A percentile compares a stretch with the other conserved stretches of the same genome.
Conservation (phyloP, 2,797 vertebrate species). For the Eptatretus atami region DNA sequence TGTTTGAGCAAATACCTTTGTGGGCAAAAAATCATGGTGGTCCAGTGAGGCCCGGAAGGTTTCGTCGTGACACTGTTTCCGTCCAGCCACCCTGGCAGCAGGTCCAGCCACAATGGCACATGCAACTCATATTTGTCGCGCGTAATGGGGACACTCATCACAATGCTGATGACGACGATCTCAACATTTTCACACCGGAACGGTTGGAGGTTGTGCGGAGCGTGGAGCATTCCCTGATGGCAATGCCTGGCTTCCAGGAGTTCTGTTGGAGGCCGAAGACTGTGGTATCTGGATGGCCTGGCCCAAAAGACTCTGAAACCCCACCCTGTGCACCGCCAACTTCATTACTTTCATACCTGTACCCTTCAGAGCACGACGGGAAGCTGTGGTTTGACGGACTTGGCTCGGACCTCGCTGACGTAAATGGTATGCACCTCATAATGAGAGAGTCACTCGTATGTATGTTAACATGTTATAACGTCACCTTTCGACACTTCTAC, state of each 20-base stretch:
- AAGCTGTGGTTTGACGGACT: constrained; percentile 90
- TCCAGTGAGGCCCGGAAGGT: too few species aligned
- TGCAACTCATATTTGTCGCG: too few species aligned
- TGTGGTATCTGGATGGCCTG: neutral
- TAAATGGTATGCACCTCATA: constrained; percentile 27
- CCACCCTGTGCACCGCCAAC: constrained; percentile 52
- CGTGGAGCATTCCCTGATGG: constrained; percentile 61
- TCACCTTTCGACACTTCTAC: neutral
- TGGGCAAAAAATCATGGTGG: too few species aligned
- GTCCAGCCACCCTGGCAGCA: too few species aligned
- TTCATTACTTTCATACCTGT: constrained; percentile 79
- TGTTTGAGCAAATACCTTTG: too few species aligned
- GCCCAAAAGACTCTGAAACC: neutral
- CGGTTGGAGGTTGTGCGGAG: constrained; percentile 17
- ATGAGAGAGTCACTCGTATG: neutral
- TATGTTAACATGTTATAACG: neutral
- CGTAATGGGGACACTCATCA: too few species aligned
- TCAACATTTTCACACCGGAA: too few species aligned
- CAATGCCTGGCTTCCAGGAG: constrained; percentile 54
- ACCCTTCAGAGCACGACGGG: constrained; percentile 59
- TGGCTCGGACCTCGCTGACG: constrained; percentile 79
- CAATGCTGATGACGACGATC: too few species aligned
- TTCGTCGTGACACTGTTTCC: too few species aligned
- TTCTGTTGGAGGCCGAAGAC: constrained; percentile 69
- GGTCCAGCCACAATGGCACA: too few species aligned